These are phyloP conservation scores for Chloroceryle inda DNA, from an alignment of 2,797 vertebrate genomes.

Conservation along the genomic window DNA sequence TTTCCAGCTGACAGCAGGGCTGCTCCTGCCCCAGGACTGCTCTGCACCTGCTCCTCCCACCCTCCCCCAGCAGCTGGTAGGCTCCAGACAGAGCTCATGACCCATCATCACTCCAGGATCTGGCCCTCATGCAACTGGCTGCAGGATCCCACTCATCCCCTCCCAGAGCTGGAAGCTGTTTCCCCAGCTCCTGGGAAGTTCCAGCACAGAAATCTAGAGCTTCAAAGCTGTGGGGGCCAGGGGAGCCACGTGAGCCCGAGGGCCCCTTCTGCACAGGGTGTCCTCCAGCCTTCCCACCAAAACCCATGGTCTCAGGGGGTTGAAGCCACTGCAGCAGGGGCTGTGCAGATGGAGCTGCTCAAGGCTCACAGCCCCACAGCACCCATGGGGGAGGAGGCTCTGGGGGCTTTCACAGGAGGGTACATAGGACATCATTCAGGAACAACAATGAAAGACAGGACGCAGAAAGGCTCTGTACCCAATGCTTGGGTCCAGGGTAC, in stretches of 20 bases:
- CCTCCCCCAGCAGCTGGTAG: neutral
- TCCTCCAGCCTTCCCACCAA: neutral
- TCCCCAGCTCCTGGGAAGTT: neutral
- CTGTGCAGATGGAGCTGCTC: neutral
- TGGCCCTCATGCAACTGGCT: neutral
- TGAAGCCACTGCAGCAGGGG: neutral
- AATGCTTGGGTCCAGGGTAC: neutral
- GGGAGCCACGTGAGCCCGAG: neutral
- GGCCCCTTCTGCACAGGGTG: neutral
- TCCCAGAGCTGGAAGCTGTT: neutral
- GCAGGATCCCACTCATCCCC: neutral
- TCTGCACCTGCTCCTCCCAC: neutral
- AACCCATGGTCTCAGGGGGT: fast-evolving
- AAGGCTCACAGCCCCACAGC: neutral
- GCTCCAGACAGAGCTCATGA: neutral
- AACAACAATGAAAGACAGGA: neutral
- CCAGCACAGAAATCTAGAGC: neutral
- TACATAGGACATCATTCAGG: neutral
- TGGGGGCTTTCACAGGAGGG: neutral
- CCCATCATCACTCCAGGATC: neutral
- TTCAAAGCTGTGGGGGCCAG: neutral
- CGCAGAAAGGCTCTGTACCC: neutral
- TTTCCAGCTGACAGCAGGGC: neutral
- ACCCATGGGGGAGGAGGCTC: neutral
- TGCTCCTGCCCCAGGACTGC: neutral